A percentile compares a stretch with the other conserved stretches of the same genome.
Conservation (phyloP, 2,888 invertebrate species). For the Myopa testacea region DNA sequence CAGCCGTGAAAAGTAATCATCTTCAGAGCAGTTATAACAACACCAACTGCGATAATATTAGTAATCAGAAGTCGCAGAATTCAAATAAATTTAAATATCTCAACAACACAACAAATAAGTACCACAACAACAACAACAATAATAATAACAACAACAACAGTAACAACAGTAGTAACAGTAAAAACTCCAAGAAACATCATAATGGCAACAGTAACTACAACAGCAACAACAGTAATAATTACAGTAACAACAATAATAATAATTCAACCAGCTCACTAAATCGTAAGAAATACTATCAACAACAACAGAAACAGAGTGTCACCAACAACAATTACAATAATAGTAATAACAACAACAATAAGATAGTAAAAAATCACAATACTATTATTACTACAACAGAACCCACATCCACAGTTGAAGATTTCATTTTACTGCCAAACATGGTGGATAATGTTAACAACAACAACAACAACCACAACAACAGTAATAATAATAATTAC, state of each 20-base stretch:
- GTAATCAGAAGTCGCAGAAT: conserved; percentile 14
- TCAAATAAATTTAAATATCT: conserved; percentile 35
- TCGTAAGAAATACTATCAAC: conserved; percentile 47
- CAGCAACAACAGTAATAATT: conserved; percentile 43
- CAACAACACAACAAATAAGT: conserved; percentile 41
- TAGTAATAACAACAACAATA: conserved; percentile 46
- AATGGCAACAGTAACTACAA: conserved; percentile 42
- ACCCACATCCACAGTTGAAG: conserved; percentile 25
- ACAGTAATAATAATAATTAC: background rate
- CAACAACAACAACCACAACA: conserved; percentile 4
- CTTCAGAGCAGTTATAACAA: conserved; percentile 38
- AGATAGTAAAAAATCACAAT: conserved; percentile 54
- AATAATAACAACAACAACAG: conserved; percentile 41
- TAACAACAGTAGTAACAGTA: conserved; percentile 36
- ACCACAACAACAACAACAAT: conserved; percentile 43
- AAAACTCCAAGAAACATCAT: conserved; percentile 43
- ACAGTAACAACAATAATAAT: conserved; percentile 41
- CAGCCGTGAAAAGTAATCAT: background rate
- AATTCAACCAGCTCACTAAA: conserved; percentile 45
- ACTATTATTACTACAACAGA: conserved; percentile 26
- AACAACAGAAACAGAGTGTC: conserved; percentile 40
- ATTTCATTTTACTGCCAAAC: conserved; percentile 17
- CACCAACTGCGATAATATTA: conserved; percentile 33
- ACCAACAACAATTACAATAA: conserved; percentile 48
- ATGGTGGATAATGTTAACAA: background rate